Evolutionary conservation across 2,888 invertebrate genomes (phyloP).

Genomic region (Yponomeuta cagnagella): DNA sequence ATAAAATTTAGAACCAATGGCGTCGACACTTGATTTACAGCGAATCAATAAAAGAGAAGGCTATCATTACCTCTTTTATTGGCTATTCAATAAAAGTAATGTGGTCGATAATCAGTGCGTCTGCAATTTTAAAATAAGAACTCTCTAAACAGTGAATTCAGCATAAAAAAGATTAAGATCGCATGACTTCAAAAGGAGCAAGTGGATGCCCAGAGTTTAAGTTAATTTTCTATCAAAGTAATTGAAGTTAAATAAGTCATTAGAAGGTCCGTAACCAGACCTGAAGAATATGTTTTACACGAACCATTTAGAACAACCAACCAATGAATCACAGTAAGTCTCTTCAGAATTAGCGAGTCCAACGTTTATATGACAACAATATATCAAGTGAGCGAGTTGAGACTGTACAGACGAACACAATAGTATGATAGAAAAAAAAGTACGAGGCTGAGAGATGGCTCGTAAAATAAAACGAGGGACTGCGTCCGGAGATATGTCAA

Average conservation of each 20-base stretch:
- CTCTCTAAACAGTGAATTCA: not conserved
- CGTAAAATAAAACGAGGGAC: constrained; percentile 73
- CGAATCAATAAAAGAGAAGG: constrained; percentile 71
- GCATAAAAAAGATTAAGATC: not conserved
- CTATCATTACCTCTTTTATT: constrained; percentile 69
- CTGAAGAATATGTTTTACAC: not conserved
- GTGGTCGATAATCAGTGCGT: constrained; percentile 51
- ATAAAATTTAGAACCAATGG: constrained; percentile 72
- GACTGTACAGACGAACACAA: constrained; percentile 59
- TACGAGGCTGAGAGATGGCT: constrained; percentile 59
- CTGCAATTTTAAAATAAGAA: constrained; percentile 1
- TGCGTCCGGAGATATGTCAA: constrained; percentile 73
- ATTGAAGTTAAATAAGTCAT: not conserved
- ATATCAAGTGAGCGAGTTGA: constrained; percentile 57
- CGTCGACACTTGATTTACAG: constrained; percentile 69
- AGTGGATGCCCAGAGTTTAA: not conserved
- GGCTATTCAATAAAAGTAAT: constrained; percentile 69
- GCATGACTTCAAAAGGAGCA: not conserved
- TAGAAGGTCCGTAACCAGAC: not conserved
- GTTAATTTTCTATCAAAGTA: not conserved
- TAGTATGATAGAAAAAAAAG: constrained; percentile 54
- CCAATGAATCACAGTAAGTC: constrained; percentile 33
- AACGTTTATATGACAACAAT: constrained; percentile 51
- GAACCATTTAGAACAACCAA: not conserved
- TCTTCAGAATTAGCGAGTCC: constrained; percentile 47